Evolutionary conservation across 2,113 vertebrate species (phyloP).

Genomic region (Hirundichthys speculiger): DNA sequence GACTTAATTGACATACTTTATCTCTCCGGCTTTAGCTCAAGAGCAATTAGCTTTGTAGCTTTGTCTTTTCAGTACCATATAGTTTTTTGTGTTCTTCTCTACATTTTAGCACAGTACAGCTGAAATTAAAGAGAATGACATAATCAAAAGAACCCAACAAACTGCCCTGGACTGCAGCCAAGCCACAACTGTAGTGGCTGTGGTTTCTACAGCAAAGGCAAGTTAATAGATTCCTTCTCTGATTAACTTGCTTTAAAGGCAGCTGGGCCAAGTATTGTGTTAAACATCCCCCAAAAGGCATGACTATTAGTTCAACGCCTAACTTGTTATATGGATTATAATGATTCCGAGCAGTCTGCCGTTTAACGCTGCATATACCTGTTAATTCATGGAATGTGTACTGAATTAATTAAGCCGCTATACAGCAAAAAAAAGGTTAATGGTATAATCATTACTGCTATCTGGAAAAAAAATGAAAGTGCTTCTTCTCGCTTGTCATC

Average conservation of each 20-base stretch:
- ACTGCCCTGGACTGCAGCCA: slow-evolving; percentile 48
- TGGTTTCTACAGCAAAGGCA: slow-evolving; percentile 55
- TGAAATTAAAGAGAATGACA: background rate
- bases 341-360: too few relatives aligned
- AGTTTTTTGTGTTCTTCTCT: background rate
- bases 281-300: slow-evolving; percentile 42
- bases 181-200: slow-evolving; percentile 26
- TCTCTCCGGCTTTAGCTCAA: too few relatives aligned
- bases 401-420: too few relatives aligned
- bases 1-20: too few relatives aligned
- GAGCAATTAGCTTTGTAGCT: too few relatives aligned
- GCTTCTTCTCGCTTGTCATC: too few relatives aligned
- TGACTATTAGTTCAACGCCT: slow-evolving; percentile 55
- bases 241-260: too few relatives aligned
- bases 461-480: background rate
- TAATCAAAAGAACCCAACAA: too few relatives aligned
- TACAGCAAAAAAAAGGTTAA: background rate
- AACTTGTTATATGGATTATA: too few relatives aligned
- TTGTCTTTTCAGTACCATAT: too few relatives aligned
- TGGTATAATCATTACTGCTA: background rate
- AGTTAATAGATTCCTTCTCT: slow-evolving; percentile 62
- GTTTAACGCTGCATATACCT: too few relatives aligned
- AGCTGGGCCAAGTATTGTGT: slow-evolving; percentile 61
- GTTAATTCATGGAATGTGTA: background rate
- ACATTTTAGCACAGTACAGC: slow-evolving; percentile 30